Evolutionary conservation across 1,140 invertebrate species (phyloP).

Genomic region (Matsumurasca onukii): DNA sequence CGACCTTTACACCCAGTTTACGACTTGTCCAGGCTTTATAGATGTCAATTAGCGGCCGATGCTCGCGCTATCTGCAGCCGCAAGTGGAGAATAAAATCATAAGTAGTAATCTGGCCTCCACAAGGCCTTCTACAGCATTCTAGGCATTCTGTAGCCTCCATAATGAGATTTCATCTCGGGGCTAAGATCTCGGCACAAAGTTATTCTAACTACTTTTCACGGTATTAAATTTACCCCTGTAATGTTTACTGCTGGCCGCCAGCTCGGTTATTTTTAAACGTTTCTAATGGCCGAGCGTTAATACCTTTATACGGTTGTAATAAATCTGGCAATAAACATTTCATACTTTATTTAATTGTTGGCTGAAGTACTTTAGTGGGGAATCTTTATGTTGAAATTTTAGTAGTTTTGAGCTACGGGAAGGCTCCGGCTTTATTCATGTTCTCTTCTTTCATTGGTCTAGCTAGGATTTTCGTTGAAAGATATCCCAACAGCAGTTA

Average conservation of each 20-base stretch:
- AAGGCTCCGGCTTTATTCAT: no score
- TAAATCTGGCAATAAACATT: no score
- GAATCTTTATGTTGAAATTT: no score
- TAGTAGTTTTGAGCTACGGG: no score
- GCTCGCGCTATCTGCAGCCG: neutral
- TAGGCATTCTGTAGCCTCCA: neutral
- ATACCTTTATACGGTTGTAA: no score
- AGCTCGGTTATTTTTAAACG: no score
- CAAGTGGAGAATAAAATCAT: conserved; percentile 23
- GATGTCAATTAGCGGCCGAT: conserved; percentile 20
- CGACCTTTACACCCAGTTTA: neutral
- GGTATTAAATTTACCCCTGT: neutral
- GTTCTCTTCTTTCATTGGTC: no score
- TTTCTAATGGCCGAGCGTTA: no score
- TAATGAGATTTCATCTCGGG: neutral
- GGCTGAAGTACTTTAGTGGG: no score
- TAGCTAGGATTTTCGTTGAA: no score
- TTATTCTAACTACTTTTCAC: neutral
- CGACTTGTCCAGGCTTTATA: neutral
- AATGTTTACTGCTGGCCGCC: neutral
- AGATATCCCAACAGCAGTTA: no score
- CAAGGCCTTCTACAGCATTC: neutral
- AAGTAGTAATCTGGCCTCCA: neutral
- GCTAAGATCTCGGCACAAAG: neutral
- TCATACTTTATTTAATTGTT: no score